These are phyloP conservation scores for Peromyscus eremicus DNA, from an alignment of 2,797 vertebrate species.

Conservation along the genomic window DNA sequence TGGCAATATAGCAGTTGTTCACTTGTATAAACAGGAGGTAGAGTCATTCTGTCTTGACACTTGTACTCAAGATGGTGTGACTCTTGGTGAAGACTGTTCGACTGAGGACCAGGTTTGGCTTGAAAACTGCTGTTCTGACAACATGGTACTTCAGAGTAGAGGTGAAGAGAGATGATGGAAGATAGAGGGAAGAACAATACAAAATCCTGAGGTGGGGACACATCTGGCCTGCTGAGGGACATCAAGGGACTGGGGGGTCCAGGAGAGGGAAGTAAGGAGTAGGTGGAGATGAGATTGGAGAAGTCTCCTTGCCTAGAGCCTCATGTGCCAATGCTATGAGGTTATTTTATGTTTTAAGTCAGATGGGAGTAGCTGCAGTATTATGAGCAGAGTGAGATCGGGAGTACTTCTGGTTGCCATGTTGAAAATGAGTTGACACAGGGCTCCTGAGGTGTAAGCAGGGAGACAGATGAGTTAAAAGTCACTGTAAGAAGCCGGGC, in stretches of 20 bases:
- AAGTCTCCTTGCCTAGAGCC: background rate
- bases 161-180: background rate
- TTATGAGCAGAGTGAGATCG: background rate
- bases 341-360: background rate
- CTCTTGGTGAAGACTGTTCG: background rate
- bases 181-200: background rate
- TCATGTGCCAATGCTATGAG: fast-evolving
- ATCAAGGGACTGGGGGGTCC: background rate
- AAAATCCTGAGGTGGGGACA: background rate
- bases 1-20: background rate
- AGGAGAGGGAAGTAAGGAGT: background rate
- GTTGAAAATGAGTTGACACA: background rate
- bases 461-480: background rate
- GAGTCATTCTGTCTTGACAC: background rate
- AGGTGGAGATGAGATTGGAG: background rate
- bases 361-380: background rate
- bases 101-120: background rate
- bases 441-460: fast-evolving
- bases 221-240: background rate
- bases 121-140: background rate
- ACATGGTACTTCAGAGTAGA: background rate
- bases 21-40: background rate
- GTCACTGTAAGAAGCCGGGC: background rate
- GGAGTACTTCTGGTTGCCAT: background rate
- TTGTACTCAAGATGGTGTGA: background rate